Conservation (phyloP, 1,140 invertebrate species). For the Galendromus occidentalis region DNA sequence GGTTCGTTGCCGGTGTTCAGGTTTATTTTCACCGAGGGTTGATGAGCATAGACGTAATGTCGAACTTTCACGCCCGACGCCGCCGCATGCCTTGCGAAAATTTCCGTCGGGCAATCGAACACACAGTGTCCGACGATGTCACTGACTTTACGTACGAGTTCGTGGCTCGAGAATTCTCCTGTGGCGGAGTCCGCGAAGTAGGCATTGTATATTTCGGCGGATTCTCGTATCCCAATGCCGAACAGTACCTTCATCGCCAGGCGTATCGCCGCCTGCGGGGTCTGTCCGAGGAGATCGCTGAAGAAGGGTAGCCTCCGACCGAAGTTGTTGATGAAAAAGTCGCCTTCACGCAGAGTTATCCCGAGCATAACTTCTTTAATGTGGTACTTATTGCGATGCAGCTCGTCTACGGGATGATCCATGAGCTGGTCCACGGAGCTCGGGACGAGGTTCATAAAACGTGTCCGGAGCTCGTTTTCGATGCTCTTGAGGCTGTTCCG, state of each 20-base stretch:
- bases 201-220: not conserved
- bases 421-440: not conserved
- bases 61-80: not conserved
- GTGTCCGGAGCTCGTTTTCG: not conserved
- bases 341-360: not conserved
- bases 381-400: not conserved
- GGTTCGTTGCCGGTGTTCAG: not conserved
- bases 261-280: not conserved
- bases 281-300: not conserved
- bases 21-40: not conserved
- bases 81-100: not conserved
- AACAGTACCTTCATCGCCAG: not conserved
- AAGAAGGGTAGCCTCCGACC: not conserved
- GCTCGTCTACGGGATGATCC: not conserved
- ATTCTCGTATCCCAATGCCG: not conserved
- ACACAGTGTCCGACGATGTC: not conserved
- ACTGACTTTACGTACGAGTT: not conserved
- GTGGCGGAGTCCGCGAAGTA: not conserved
- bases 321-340: not conserved
- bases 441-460: not conserved
- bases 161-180: not conserved
- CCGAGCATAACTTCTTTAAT: not conserved
- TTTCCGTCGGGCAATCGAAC: not conserved
- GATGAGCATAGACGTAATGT: constrained; percentile 2
- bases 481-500: not conserved